These are phyloP conservation scores for Brenthis daphne DNA, from an alignment of 2,888 invertebrate genomes.

Conservation along the genomic window DNA sequence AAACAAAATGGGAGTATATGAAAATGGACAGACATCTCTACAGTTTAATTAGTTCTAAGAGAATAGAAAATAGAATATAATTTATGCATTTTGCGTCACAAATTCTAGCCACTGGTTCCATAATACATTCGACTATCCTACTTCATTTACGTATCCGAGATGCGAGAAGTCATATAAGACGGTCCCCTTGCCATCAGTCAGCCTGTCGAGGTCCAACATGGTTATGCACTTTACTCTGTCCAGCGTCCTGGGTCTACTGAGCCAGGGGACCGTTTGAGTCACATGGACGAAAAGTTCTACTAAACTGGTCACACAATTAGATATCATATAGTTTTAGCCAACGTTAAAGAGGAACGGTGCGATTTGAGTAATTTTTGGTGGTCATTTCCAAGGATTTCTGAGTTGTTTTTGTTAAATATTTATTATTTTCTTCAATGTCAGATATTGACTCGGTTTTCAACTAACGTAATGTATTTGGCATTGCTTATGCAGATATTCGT, in stretches of 20 bases:
- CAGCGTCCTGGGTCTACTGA: constrained; percentile 49
- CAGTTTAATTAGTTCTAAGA: too few relatives aligned
- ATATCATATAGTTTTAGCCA: constrained; percentile 11
- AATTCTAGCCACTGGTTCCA: constrained; percentile 13
- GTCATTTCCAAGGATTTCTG: constrained; percentile 1
- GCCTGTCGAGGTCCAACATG: constrained; percentile 62
- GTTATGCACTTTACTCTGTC: constrained; percentile 72
- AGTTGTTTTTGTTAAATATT: too few relatives aligned
- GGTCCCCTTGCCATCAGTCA: constrained; percentile 61
- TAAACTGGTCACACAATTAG: constrained; percentile 16
- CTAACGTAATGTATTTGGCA: too few relatives aligned
- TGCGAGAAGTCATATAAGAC: constrained; percentile 29
- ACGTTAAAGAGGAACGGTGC: constrained; percentile 12
- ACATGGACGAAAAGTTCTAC: not conserved
- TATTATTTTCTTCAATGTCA: too few relatives aligned
- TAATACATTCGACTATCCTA: constrained; percentile 23
- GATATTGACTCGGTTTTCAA: too few relatives aligned
- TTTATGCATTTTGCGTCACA: constrained; percentile 11
- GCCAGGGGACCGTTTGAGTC: not conserved
- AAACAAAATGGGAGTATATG: too few relatives aligned
- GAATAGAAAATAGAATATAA: not conserved
- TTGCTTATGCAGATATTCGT: too few relatives aligned
- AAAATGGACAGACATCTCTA: too few relatives aligned
- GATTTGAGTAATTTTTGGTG: constrained; percentile 16
- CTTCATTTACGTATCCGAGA: constrained; percentile 32